Evolutionary conservation across 1,140 invertebrate genomes (phyloP), one percentile per base, ranked within the genome.

Genomic region (Pseudomyrmex concolor): DNA sequence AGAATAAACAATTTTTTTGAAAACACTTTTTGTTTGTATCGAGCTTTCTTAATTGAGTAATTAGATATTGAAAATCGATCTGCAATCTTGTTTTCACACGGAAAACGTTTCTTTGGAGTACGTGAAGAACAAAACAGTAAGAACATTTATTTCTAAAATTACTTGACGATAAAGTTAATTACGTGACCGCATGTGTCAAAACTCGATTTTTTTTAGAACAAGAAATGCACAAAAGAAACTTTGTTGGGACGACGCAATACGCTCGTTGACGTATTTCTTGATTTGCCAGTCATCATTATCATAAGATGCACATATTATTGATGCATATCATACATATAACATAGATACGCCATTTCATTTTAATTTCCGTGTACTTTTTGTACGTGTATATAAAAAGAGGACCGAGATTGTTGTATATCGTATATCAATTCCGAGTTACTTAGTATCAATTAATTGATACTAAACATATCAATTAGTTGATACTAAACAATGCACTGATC

Each of bases 251-350:
- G 25, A 25, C 25, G 25, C 25, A 25, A 25, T 22, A 22, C 22
- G 25, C 34, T 34, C 34, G 34, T 34, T 34, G 5, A 7, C 34
- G 34, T 34, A 34, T 34, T 59, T n/a, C 67, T 77, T 57, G 34
- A 22, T 78, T 78, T 71, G 64, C 76, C 17, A 70, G 34, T 57
- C 76, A 80, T 80, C 12, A 2, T 71, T 50, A 48, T 71, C 51
- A 63, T 25, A 45, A 76, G 8, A 51, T 2, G 17, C n/a, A 54
- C 22, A 66, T 25, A 74, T 25, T 12, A 34, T 34, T 12, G 15
- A 9, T 12, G 45, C n/a, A n/a, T 15, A 43, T 73, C 2, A 60
- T 34, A 34, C 51, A 34, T 7, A 34, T 34, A 34, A 34, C 5
- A 34, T 34, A 7, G 34, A 34, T 34, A 34, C 4, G 34, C 34